These are phyloP conservation scores for Choreutis nemorana DNA, from an alignment of 2,888 invertebrate species.

Conservation along the genomic window DNA sequence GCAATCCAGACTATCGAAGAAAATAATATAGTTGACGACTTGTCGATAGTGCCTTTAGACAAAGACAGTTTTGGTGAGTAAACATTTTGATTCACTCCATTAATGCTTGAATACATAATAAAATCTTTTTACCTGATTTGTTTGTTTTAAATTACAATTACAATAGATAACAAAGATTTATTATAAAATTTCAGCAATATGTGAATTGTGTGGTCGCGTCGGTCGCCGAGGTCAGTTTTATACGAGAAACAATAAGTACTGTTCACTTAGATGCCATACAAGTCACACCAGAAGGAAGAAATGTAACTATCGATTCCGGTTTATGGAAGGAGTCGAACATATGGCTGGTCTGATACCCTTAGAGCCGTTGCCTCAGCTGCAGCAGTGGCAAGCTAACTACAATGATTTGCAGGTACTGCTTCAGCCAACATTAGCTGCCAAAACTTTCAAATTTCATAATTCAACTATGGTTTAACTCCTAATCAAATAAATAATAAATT, in stretches of 20 bases:
- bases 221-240: slow-evolving; percentile 50
- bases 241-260: slow-evolving; percentile 43
- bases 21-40: slow-evolving; percentile 62
- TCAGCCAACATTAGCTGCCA: too few relatives aligned
- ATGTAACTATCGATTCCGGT: slow-evolving; percentile 45
- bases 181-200: slow-evolving; percentile 37
- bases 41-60: slow-evolving; percentile 86
- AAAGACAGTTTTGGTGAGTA: slow-evolving; percentile 88
- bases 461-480: background rate
- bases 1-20: slow-evolving; percentile 27
- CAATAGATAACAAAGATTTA: too few relatives aligned
- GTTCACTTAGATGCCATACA: slow-evolving; percentile 42
- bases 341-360: slow-evolving; percentile 57
- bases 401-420: slow-evolving; percentile 44
- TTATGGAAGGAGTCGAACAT: slow-evolving; percentile 57
- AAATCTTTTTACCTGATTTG: too few relatives aligned
- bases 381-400: slow-evolving; percentile 49
- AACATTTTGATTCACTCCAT: background rate
- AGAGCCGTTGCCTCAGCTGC: slow-evolving; percentile 55
- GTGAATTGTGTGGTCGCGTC: slow-evolving; percentile 51
- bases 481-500: background rate
- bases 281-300: slow-evolving; percentile 33
- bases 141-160: too few relatives aligned
- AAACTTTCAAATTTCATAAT: too few relatives aligned
- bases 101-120: background rate